Percentiles rank a stretch among this genome's conserved stretches.
phyloP scores from a whole-genome alignment of 2,797 vertebrate species.

The Pseudopleuronectes americanus region DNA sequence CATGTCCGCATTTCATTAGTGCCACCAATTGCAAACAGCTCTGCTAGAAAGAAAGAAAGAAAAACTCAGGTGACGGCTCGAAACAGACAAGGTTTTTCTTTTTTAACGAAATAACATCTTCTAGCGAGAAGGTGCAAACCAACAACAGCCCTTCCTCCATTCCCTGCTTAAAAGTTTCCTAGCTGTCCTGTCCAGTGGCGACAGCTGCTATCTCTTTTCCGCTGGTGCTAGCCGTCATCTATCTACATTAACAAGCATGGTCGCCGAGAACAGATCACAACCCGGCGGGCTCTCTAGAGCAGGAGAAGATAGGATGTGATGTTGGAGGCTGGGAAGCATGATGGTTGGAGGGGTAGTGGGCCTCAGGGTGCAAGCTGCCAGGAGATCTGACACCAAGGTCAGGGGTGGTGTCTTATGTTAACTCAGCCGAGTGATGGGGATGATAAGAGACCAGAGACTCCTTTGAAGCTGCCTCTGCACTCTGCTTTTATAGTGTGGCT shows the following conservation, averaged over 20 bases:
- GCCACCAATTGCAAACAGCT: constrained; percentile 40
- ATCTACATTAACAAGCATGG: constrained; percentile 58
- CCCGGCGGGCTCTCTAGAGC: constrained; percentile 36
- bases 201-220: constrained; percentile 53
- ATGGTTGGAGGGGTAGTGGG: not conserved
- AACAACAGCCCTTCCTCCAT: constrained; percentile 16
- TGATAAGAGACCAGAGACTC: constrained; percentile 47
- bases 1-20: constrained; percentile 66
- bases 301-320: constrained; percentile 36
- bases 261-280: constrained; percentile 18
- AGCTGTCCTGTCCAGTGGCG: constrained; percentile 57
- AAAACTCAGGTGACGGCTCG: constrained; percentile 24
- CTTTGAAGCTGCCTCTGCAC: constrained; percentile 15
- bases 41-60: constrained; percentile 23
- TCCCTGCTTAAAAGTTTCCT: constrained; percentile 27
- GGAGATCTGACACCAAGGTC: constrained; percentile 66
- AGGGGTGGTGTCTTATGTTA: constrained; percentile 56
- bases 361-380: constrained; percentile 54
- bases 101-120: constrained; percentile 73
- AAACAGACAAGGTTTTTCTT: constrained; percentile 49
- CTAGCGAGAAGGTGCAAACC: constrained; percentile 57
- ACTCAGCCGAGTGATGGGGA: constrained; percentile 50
- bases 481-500: constrained; percentile 2
- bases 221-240: constrained; percentile 62
- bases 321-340: constrained; percentile 20